Evolutionary conservation across 2,113 vertebrate species (phyloP).

Genomic region (Gavialis gangeticus): DNA sequence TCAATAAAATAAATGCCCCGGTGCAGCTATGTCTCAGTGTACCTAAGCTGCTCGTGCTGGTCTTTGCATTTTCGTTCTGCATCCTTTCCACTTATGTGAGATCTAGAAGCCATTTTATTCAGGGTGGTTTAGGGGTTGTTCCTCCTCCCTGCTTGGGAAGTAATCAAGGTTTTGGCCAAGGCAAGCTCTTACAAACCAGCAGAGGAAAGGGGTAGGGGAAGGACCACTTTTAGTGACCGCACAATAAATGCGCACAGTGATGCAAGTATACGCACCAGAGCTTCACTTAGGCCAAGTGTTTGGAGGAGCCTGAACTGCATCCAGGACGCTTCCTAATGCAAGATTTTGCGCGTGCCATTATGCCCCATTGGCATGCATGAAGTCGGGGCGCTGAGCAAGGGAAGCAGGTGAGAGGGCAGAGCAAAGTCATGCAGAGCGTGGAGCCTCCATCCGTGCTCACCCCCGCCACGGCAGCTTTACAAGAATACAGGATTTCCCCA

Average conservation of each 20-base stretch:
- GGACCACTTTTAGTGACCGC: fast-evolving
- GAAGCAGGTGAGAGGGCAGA: not conserved
- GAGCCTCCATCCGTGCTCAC: not conserved
- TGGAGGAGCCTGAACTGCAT: not conserved
- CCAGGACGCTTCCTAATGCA: fast-evolving
- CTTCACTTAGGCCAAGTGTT: not conserved
- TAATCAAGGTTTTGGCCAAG: not conserved
- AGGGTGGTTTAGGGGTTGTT: not conserved
- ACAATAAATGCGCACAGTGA: fast-evolving
- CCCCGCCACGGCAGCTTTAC: not conserved
- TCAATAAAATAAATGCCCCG: fast-evolving
- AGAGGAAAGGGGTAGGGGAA: not conserved
- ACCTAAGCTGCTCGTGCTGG: not conserved
- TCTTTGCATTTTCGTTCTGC: not conserved
- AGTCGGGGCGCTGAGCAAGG: not conserved
- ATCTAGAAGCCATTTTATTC: not conserved
- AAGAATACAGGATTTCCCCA: not conserved
- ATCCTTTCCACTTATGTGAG: not conserved
- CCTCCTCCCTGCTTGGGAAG: not conserved
- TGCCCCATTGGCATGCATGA: not conserved
- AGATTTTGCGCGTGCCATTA: not conserved
- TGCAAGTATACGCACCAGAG: too few species aligned
- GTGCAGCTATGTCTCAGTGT: fast-evolving
- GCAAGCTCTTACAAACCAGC: not conserved
- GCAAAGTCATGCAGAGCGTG: not conserved